phyloP scores from a whole-genome alignment of 2,113 vertebrate species.

The Argyrosomus japonicus region DNA sequence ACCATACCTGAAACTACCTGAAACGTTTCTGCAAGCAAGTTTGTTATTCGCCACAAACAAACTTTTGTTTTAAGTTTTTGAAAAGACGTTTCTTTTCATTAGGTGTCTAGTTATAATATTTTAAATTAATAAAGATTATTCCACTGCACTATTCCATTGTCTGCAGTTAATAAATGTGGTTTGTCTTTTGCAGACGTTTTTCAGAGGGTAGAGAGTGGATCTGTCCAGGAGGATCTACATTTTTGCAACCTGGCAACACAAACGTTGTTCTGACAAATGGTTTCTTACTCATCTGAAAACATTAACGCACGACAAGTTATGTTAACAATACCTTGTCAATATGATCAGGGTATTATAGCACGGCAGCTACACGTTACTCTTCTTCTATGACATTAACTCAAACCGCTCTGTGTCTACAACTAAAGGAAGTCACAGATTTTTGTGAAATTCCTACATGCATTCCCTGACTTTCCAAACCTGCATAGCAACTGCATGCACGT shows the following conservation, averaged over 20 bases:
- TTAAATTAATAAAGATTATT: neutral
- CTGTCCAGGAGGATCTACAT: neutral
- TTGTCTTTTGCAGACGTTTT: neutral
- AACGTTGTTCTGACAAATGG: neutral
- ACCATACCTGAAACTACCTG: neutral
- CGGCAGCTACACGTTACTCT: neutral
- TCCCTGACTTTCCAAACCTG: slow-evolving; percentile 19
- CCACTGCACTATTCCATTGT: too few species aligned
- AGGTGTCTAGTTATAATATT: too few species aligned
- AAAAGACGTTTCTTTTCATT: too few species aligned
- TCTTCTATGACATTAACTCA: neutral
- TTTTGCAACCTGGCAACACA: neutral
- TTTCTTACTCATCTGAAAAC: neutral
- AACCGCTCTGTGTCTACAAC: neutral
- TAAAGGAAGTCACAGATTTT: neutral
- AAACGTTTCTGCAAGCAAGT: neutral
- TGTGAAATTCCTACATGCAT: neutral
- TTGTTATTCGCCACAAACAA: neutral
- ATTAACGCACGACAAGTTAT: neutral
- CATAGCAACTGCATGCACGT: slow-evolving; percentile 1
- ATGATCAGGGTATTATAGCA: neutral
- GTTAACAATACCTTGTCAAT: neutral
- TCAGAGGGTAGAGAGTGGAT: neutral
- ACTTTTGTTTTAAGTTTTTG: too few species aligned
- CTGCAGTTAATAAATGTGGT: neutral